phyloP scores from a whole-genome alignment of 2,113 vertebrate genomes.

The Oryzias woworae region DNA sequence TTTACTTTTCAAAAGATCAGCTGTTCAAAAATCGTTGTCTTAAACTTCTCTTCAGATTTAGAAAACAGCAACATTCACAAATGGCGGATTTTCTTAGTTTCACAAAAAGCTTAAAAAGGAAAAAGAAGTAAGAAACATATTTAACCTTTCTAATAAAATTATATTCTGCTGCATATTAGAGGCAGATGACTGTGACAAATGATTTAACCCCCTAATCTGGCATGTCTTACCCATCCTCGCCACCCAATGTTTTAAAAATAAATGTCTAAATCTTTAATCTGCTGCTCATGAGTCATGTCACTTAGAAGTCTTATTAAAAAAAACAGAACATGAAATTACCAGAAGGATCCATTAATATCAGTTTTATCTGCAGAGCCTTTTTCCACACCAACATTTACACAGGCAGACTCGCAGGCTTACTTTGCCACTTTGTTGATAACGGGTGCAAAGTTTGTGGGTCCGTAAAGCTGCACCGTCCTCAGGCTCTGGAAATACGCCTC shows the following conservation, averaged over 20 bases:
- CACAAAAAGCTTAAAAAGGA: no score
- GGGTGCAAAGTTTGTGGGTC: constrained; percentile 92
- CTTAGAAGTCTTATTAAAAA: constrained; percentile 4
- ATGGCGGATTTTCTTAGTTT: no score
- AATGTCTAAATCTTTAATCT: constrained; percentile 3
- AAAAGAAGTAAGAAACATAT: no score
- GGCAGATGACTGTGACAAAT: constrained; percentile 7
- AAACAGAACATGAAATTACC: neutral
- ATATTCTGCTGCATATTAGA: constrained; percentile 2
- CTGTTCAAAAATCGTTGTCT: no score
- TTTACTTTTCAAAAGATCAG: no score
- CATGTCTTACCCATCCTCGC: neutral
- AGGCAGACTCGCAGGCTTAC: constrained; percentile 70
- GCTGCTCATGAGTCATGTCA: constrained; percentile 20
- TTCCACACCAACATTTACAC: neutral
- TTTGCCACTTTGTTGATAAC: constrained; percentile 94
- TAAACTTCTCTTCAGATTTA: no score
- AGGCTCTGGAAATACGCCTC: constrained; percentile 93
- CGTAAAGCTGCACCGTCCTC: constrained; percentile 89
- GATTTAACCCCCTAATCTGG: constrained; percentile 13
- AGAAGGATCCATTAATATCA: neutral
- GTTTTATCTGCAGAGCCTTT: neutral
- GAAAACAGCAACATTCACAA: no score
- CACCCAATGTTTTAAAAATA: neutral
- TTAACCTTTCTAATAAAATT: neutral